Base-by-base conservation (phyloP, 2,888 invertebrate genomes). In the Drosophila nr. perissopoda region DNA sequence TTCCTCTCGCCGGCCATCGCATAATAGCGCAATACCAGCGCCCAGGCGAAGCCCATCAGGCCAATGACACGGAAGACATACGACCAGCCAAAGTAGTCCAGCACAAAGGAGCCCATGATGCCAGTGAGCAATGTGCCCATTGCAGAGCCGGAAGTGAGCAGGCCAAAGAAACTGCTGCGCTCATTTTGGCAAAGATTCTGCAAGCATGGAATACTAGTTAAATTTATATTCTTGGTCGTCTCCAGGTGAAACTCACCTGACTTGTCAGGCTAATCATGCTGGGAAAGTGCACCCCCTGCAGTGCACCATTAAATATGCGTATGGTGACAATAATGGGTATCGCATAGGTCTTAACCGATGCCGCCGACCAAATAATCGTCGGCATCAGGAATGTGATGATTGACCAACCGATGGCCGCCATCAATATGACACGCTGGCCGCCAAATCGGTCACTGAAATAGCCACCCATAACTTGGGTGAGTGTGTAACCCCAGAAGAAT, bases 401-500 rank as follows among this genome's bases (percentile, higher is more conserved):
- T 0, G 94, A 94, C 95, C 95, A 95, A 48, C 95, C 94, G 7
- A 95, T 88, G 4, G 95, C 95, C 18, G 95, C 94, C 52, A 94
- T 93, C 53, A 94, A 94, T 76, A 96, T 94, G 18, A 96, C 95
- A 69, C 94, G 94, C 83, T 96, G 95, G 0, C 96, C 96, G 38
- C 96, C 96, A 65, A 95, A 94, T 59, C 94, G 93, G 89, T 95
- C 95, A 75, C 95, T 95, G 36, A 94, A 92, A 81, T 94, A 94
- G 34, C 95, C 95, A 54, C 95, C 94, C 57, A 94, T 91, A 25
- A 94, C 93, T 91, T 95, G 95, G 0, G 96, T 96, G 73, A 96
- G 91, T 0, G 95, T 95, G 86, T 96, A 96, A 56, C 96, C 96
- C 96, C 96, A 96, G 90, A 96, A 96, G 89, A 96, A 96, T 31